These are phyloP conservation scores for Phalacrocorax aristotelis DNA, from an alignment of 2,113 vertebrate species.

Conservation along the genomic window DNA sequence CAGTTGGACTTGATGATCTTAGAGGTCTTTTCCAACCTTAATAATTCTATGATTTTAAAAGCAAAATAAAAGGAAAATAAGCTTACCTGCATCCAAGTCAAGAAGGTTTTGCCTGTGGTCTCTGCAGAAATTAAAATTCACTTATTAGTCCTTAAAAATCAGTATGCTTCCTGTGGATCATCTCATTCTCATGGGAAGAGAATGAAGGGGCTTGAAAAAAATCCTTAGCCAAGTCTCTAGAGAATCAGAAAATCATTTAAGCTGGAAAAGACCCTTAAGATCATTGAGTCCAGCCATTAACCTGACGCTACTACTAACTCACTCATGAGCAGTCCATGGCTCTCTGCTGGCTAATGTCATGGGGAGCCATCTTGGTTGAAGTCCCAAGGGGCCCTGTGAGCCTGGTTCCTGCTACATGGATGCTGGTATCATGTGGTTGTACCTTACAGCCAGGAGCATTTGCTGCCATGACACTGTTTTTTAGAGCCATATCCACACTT, in stretches of 20 bases:
- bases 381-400: not conserved
- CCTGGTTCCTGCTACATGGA: not conserved
- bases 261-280: not conserved
- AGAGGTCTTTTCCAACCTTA: too few relatives aligned
- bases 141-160: not conserved
- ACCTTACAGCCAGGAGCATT: not conserved
- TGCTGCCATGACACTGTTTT: accelerated
- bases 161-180: not conserved
- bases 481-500: not conserved
- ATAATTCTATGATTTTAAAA: not conserved
- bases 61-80: not conserved
- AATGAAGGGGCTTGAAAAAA: not conserved
- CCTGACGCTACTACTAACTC: not conserved
- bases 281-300: not conserved
- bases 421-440: not conserved
- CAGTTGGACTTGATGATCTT: too few relatives aligned
- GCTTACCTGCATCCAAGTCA: not conserved
- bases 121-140: not conserved
- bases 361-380: not conserved
- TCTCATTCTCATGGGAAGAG: not conserved
- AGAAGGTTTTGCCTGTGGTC: not conserved
- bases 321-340: not conserved
- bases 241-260: not conserved
- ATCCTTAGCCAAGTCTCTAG: not conserved
- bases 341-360: not conserved